phyloP scores from a whole-genome alignment of 2,113 vertebrate genomes.

The Salvelinus alpinus region DNA sequence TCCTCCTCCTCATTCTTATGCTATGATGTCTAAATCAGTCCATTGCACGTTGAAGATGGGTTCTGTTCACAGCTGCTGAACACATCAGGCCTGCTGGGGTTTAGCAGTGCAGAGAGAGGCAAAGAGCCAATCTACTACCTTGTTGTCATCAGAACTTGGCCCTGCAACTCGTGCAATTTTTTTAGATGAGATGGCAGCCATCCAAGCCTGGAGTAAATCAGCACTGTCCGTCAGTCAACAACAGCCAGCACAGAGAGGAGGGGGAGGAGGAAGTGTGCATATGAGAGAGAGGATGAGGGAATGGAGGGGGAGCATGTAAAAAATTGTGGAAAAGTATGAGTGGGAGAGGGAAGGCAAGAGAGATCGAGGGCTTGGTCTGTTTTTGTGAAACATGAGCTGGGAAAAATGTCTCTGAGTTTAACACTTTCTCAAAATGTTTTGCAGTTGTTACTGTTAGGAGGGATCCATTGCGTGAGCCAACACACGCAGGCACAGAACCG shows the following conservation, averaged over 20 bases:
- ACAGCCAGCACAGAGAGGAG: slow-evolving; percentile 50
- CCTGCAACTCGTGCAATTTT: slow-evolving; percentile 70
- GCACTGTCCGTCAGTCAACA: slow-evolving; percentile 71
- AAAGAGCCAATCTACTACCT: slow-evolving; percentile 62
- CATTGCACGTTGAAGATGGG: too few species aligned
- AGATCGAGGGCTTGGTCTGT: slow-evolving; percentile 47
- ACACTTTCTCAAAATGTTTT: slow-evolving; percentile 67
- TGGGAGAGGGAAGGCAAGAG: slow-evolving; percentile 17
- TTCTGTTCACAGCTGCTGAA: neutral
- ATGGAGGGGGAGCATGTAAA: neutral
- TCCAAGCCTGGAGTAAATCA: slow-evolving; percentile 76
- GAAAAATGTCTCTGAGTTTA: slow-evolving; percentile 68
- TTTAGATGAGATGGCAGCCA: slow-evolving; percentile 69
- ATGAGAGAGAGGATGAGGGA: neutral
- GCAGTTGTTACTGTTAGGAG: slow-evolving; percentile 71
- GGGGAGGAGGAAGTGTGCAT: slow-evolving; percentile 5
- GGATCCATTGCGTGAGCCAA: slow-evolving; percentile 64
- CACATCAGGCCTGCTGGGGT: slow-evolving; percentile 5
- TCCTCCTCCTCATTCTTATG: too few species aligned
- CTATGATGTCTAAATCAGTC: too few species aligned
- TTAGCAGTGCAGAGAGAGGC: neutral
- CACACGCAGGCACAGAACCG: slow-evolving; percentile 6
- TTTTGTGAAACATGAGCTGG: slow-evolving; percentile 74
- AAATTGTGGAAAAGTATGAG: neutral
- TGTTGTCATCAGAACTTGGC: slow-evolving; percentile 75